Evolutionary conservation across 2,888 invertebrate species (phyloP), one percentile per base, ranked within the genome.

Genomic region (Anthophora plumipes): DNA sequence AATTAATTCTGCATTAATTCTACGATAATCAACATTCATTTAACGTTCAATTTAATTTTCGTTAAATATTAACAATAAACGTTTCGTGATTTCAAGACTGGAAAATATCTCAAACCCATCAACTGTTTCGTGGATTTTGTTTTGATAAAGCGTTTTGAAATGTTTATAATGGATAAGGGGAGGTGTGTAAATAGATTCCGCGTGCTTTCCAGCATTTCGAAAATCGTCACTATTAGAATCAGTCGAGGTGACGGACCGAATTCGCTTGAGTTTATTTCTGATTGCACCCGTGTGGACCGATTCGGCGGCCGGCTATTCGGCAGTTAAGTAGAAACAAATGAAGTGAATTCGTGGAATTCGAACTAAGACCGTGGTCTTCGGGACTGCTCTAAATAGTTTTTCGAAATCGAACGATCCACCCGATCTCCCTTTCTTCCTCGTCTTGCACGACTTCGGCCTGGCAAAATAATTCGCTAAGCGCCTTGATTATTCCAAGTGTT

Each of bases 251-350:
- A 60, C 68, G 60, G 64, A 55, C 66, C 66, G 59, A 59, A 74
- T 77, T 81, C 82, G 41, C 69, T 66, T 67, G 74, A 76, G 84
- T 77, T 77, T 85, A 85, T 84, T 85, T 84, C 76, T 75, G 79
- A 83, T 84, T 75, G 67, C 60, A 68, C 22, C 55, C 74, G 73
- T 46, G 67, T n/a, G 25, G 80, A 73, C 67, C 80, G 73, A 80
- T 80, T 73, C 76, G 75, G 37, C 52, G 74, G 46, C 59, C 67
- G 55, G 60, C 67, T 77, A 78, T 84, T 81, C 78, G 64, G 63
- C 70, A 22, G 61, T 82, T 79, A 82, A 72, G 68, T 81, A 74
- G 77, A 79, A 82, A 85, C 77, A 84, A 85, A 84, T 82, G 77
- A 84, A 84, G 70, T 55, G 81, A 78, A 84, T 84, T 82, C 77